Conservation (phyloP, 2,797 vertebrate genomes). For the Monodelphis domestica region DNA sequence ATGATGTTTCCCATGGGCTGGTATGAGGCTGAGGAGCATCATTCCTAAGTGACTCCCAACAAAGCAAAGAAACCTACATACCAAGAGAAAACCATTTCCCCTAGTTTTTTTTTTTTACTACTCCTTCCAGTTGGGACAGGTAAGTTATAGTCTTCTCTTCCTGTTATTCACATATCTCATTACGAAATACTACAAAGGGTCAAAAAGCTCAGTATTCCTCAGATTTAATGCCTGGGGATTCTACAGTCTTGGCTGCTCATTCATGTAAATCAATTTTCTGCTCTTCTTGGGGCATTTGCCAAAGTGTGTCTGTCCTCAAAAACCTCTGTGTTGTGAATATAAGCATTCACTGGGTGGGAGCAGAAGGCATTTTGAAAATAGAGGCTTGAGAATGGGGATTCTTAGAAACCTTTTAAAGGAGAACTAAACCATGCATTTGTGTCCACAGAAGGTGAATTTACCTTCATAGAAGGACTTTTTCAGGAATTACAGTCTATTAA, state of each 20-base stretch:
- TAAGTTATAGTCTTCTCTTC: not conserved
- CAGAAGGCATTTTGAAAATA: slow-evolving; percentile 10
- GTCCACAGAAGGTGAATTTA: too few species aligned
- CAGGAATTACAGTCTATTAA: not conserved
- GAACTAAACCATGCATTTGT: not conserved
- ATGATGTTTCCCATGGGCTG: slow-evolving; percentile 59
- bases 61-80: slow-evolving; percentile 22
- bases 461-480: not conserved
- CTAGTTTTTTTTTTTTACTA: not conserved
- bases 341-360: not conserved
- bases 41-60: slow-evolving; percentile 67
- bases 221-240: slow-evolving; percentile 37
- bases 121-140: not conserved
- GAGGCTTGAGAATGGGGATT: not conserved
- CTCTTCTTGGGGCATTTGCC: slow-evolving; percentile 23
- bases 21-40: slow-evolving; percentile 60
- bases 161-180: slow-evolving; percentile 4
- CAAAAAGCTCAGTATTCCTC: not conserved
- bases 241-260: not conserved
- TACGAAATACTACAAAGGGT: not conserved
- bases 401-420: not conserved
- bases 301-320: not conserved
- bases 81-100: slow-evolving; percentile 1
- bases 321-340: not conserved
- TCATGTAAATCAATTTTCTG: not conserved